Conservation (phyloP, 2,797 vertebrate species). For the Euthynnus affinis region DNA sequence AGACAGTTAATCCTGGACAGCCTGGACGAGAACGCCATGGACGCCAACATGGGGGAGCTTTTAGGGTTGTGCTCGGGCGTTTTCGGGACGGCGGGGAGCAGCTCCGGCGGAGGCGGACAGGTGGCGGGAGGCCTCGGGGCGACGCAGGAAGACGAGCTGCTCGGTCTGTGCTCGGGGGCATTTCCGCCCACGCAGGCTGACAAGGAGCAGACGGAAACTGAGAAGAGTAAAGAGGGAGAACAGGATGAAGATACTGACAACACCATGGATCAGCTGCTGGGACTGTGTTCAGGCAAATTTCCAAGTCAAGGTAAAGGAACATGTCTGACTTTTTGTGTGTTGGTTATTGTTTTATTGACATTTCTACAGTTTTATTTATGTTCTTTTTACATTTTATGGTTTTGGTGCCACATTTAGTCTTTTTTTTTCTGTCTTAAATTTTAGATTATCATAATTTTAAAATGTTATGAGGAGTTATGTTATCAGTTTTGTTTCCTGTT, state of each 20-base stretch:
- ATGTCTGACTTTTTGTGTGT: neutral
- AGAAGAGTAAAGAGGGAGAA: neutral
- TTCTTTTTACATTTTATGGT: too few relatives aligned
- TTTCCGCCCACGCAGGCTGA: slow-evolving; percentile 83
- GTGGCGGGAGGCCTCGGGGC: neutral
- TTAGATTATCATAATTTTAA: neutral
- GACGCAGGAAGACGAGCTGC: slow-evolving; percentile 88
- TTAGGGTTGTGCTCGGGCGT: slow-evolving; percentile 93
- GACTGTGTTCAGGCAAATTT: slow-evolving; percentile 92
- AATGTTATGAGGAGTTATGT: neutral
- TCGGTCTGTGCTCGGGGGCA: slow-evolving; percentile 93
- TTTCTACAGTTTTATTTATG: too few relatives aligned
- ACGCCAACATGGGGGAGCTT: slow-evolving; percentile 97
- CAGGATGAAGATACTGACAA: slow-evolving; percentile 55
- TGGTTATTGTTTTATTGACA: too few relatives aligned
- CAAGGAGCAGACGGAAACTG: slow-evolving; percentile 34
- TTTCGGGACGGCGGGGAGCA: slow-evolving; percentile 53
- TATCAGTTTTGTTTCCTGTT: neutral
- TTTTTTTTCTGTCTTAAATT: neutral
- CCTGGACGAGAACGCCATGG: slow-evolving; percentile 99
- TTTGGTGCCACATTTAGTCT: neutral
- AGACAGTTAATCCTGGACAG: slow-evolving; percentile 90
- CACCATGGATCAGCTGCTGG: slow-evolving; percentile 89
- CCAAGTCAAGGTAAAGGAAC: slow-evolving; percentile 79
- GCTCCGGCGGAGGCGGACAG: neutral